Percentiles rank a stretch among this genome's conserved stretches.
Conservation (phyloP, 2,797 vertebrate species). For the Myotis daubentonii region DNA sequence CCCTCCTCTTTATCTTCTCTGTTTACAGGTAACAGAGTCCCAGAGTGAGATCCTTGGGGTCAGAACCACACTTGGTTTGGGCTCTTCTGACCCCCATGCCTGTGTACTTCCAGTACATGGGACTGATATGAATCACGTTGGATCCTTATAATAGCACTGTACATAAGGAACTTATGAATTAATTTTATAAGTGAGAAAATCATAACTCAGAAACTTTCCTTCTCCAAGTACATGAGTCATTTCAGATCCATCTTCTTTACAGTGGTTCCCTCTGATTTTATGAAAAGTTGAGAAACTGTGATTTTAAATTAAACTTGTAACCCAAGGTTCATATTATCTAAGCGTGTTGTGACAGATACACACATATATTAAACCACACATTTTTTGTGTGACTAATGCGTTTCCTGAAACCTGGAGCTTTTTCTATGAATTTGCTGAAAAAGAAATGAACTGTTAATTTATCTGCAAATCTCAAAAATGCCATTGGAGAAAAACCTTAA, state of each 20-base stretch:
- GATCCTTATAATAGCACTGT: background rate
- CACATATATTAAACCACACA: background rate
- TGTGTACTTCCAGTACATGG: background rate
- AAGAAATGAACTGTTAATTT: conserved; percentile 75
- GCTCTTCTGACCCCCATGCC: background rate
- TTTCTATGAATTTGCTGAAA: conserved; percentile 20
- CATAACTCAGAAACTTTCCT: background rate
- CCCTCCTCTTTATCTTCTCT: background rate
- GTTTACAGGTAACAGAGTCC: background rate
- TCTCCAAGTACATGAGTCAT: background rate
- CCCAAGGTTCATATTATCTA: background rate
- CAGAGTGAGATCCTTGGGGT: background rate
- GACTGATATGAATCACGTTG: background rate
- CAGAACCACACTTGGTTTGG: background rate
- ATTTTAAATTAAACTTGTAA: conserved; percentile 27
- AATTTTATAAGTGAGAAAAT: background rate
- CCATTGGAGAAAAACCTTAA: conserved; percentile 65
- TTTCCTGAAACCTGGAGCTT: background rate
- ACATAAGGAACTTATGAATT: background rate
- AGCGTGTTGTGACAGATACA: background rate
- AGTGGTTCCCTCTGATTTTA: background rate
- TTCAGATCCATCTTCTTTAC: background rate
- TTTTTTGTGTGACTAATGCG: background rate
- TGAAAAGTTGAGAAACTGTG: background rate
- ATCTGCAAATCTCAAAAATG: conserved; percentile 68